These are phyloP conservation scores for Zaprionus nigranus DNA, from an alignment of 1,140 invertebrate genomes.

Conservation along the genomic window DNA sequence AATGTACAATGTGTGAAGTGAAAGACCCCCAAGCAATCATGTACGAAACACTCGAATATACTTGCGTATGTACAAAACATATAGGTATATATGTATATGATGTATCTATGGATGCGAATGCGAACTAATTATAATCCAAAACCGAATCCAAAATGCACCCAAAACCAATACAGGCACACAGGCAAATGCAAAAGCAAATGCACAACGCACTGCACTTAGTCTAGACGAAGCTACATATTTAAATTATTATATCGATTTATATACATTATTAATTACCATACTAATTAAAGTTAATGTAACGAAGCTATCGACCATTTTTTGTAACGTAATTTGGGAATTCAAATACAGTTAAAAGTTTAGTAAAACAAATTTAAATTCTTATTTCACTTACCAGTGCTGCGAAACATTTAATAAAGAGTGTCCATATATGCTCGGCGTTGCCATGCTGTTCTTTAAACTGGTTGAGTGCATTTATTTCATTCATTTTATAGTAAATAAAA, in stretches of 20 bases:
- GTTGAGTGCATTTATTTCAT: no score
- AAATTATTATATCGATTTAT: constrained; percentile 78
- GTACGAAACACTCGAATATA: constrained; percentile 75
- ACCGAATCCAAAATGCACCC: constrained; percentile 45
- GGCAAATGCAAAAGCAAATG: constrained; percentile 27
- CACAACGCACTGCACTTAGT: constrained; percentile 64
- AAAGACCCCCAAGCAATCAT: constrained; percentile 43
- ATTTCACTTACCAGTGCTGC: no score
- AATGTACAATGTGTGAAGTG: constrained; percentile 26
- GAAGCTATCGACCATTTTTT: constrained; percentile 27
- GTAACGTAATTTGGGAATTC: neutral
- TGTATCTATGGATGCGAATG: constrained; percentile 34
- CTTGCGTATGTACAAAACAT: constrained; percentile 24
- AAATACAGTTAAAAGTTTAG: neutral
- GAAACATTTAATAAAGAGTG: no score
- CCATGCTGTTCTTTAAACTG: no score
- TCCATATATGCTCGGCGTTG: no score
- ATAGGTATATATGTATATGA: constrained; percentile 9
- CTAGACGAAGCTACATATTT: constrained; percentile 73
- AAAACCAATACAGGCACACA: constrained; percentile 30
- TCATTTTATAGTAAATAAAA: no score
- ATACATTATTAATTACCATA: constrained; percentile 71
- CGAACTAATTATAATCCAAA: constrained; percentile 41
- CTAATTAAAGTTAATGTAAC: constrained; percentile 80
- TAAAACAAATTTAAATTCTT: neutral